phyloP scores from a whole-genome alignment of 2,113 vertebrate genomes.

The Vombatus ursinus region DNA sequence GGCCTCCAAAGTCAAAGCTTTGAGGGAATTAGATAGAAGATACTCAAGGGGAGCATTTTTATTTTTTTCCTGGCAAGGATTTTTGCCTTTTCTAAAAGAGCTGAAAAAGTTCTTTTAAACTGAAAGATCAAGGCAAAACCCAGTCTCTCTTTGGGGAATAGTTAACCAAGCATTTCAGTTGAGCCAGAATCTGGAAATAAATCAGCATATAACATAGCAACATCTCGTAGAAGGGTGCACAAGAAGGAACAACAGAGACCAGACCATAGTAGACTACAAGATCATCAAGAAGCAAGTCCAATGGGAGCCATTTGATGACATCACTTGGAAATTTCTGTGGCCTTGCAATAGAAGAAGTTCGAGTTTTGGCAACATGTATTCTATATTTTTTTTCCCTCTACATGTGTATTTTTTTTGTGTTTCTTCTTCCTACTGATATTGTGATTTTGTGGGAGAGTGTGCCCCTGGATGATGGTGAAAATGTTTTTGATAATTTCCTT shows the following conservation, averaged over 20 bases:
- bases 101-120: background rate
- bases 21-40: background rate
- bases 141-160: background rate
- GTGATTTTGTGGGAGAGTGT: background rate
- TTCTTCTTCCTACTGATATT: background rate
- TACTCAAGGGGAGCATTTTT: background rate
- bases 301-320: background rate
- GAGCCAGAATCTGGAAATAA: background rate
- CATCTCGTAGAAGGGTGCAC: background rate
- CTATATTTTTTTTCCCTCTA: background rate
- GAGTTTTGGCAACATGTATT: background rate
- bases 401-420: background rate
- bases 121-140: background rate
- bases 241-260: background rate
- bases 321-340: background rate
- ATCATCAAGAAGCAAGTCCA: background rate
- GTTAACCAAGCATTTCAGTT: background rate
- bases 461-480: background rate
- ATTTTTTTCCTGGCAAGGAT: background rate
- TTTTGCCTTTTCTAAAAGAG: background rate
- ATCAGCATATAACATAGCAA: background rate
- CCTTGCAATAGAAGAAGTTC: background rate
- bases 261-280: background rate
- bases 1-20: background rate
- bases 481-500: background rate